These are phyloP conservation scores for Pterocles burchelli DNA, from an alignment of 2,113 vertebrate species.

Conservation along the genomic window DNA sequence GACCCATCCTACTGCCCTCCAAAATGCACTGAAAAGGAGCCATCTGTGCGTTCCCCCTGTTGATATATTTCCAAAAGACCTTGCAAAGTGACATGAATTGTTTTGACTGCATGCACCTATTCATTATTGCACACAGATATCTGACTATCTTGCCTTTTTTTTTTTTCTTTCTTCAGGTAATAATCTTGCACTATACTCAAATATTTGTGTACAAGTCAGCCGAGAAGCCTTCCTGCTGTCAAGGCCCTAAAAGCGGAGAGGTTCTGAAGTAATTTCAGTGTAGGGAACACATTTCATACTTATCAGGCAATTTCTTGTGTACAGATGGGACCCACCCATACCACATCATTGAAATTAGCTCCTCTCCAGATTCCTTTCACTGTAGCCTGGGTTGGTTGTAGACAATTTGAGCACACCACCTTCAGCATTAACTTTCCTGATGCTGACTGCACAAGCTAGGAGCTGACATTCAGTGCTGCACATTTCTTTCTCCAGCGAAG, in stretches of 20 bases:
- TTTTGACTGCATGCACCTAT: conserved; percentile 67
- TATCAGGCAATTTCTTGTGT: neutral
- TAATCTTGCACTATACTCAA: neutral
- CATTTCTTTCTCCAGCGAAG: conserved; percentile 51
- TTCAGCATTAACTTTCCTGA: neutral
- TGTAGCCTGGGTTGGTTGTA: neutral
- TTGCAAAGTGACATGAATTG: conserved; percentile 75
- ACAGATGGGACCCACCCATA: neutral
- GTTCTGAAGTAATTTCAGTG: neutral
- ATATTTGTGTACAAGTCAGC: neutral
- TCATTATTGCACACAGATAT: conserved; percentile 22
- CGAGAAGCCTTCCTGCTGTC: neutral
- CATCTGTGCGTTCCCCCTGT: conserved; percentile 72
- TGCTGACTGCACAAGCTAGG: conserved; percentile 12
- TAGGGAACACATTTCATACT: neutral
- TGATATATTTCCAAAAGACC: conserved; percentile 71
- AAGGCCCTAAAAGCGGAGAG: neutral
- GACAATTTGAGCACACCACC: conserved; percentile 11
- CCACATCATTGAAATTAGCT: neutral
- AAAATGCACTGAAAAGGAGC: conserved; percentile 67
- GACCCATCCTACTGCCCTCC: conserved; percentile 27
- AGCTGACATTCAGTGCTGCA: conserved; percentile 21
- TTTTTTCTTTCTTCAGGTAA: neutral
- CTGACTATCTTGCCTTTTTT: neutral
- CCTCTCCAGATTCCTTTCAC: neutral